Evolutionary conservation across 2,797 vertebrate genomes (phyloP).

Genomic region (Micropoecilia bifurca): DNA sequence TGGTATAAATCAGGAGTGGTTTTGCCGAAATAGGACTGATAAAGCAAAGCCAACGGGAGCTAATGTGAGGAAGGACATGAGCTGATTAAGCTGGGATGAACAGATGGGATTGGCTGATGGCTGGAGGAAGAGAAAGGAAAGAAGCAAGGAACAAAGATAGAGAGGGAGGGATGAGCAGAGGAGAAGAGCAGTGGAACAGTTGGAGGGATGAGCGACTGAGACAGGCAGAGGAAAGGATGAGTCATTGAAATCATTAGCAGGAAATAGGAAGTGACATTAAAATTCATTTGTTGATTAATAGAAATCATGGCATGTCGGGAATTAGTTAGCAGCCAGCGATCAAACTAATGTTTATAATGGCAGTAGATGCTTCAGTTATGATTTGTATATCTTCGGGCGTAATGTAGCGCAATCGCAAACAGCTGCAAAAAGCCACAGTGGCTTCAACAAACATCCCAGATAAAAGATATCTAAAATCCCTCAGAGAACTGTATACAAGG

Average conservation of each 20-base stretch:
- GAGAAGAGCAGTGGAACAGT: constrained; percentile 2
- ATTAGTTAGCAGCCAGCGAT: constrained; percentile 31
- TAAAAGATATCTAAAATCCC: constrained; percentile 20
- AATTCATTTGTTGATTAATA: constrained; percentile 11
- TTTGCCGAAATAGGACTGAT: constrained; percentile 28
- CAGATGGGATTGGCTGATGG: constrained; percentile 54
- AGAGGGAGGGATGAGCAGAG: constrained; percentile 7
- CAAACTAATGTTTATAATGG: constrained; percentile 27
- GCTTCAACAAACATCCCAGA: not conserved
- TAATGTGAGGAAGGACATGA: constrained; percentile 3
- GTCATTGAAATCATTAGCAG: constrained; percentile 6
- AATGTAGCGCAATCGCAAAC: constrained; percentile 24
- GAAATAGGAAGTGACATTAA: constrained; percentile 12
- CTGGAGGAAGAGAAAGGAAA: constrained; percentile 44
- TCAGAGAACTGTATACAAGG: constrained; percentile 3
- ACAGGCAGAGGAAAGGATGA: constrained; percentile 5
- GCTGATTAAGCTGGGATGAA: constrained; percentile 46
- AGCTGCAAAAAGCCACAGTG: constrained; percentile 28
- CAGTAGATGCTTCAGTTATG: constrained; percentile 33
- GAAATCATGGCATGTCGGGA: not conserved
- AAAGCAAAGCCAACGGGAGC: constrained; percentile 10
- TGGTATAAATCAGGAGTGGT: constrained; percentile 25
- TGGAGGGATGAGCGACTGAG: not conserved
- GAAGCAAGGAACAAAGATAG: constrained; percentile 28
- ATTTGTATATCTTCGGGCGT: constrained; percentile 5